Evolutionary conservation across 1,140 invertebrate species (phyloP).

Genomic region (Zaprionus taronus): DNA sequence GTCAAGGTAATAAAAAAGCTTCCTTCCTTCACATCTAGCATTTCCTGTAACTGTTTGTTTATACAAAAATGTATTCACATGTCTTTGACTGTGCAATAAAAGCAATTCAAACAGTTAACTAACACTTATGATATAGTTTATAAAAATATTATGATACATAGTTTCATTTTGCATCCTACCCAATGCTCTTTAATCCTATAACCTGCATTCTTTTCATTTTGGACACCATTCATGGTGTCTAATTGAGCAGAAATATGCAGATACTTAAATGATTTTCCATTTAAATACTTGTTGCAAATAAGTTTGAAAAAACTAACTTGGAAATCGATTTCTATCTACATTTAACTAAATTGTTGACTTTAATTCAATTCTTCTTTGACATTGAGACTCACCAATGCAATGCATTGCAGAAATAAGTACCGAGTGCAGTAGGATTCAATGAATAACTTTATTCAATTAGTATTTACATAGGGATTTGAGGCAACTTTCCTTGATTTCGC

Average conservation of each 20-base stretch:
- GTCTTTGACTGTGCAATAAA: not conserved
- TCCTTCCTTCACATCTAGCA: not conserved
- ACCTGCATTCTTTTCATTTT: too few relatives aligned
- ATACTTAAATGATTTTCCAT: slow-evolving; percentile 5
- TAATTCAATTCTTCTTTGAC: slow-evolving; percentile 7
- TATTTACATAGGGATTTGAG: slow-evolving; percentile 37
- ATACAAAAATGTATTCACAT: not conserved
- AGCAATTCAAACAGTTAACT: not conserved
- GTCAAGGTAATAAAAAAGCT: not conserved
- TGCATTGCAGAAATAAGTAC: not conserved
- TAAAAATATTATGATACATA: too few relatives aligned
- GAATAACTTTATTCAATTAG: slow-evolving; percentile 36
- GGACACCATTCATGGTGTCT: slow-evolving; percentile 4
- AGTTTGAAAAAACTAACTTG: slow-evolving; percentile 49
- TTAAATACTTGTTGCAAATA: slow-evolving; percentile 35
- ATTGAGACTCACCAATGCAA: slow-evolving; percentile 5
- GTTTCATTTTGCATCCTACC: too few relatives aligned
- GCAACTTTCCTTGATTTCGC: slow-evolving; percentile 13
- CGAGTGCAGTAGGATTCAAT: not conserved
- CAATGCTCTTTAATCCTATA: too few relatives aligned
- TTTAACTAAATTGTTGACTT: slow-evolving; percentile 15
- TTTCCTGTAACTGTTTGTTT: not conserved
- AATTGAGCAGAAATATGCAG: slow-evolving; percentile 52
- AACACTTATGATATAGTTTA: not conserved
- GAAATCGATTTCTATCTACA: slow-evolving; percentile 47